A percentile compares a stretch with the other conserved stretches of the same genome.
phyloP scores from a whole-genome alignment of 2,888 invertebrate species.

The Hyposoter dolosus region DNA sequence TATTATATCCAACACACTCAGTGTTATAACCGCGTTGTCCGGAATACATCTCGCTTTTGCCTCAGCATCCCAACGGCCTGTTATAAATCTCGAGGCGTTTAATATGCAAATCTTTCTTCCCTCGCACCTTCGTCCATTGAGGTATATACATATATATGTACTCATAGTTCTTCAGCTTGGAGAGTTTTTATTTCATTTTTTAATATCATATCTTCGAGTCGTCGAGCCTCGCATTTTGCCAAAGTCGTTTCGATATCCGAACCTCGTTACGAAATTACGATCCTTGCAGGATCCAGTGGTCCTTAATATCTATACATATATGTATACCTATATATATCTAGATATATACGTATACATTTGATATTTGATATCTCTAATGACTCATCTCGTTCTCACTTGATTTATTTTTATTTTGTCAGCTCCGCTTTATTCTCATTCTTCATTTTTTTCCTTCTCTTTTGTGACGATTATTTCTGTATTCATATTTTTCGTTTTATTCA shows the following conservation, averaged over 20 bases:
- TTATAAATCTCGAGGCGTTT: slow-evolving; percentile 85
- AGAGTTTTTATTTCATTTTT: slow-evolving; percentile 51
- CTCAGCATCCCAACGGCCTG: slow-evolving; percentile 70
- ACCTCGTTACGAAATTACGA: slow-evolving; percentile 66
- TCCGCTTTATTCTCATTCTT: slow-evolving; percentile 24
- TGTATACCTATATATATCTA: not conserved
- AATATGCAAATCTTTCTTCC: slow-evolving; percentile 83
- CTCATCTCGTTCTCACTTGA: slow-evolving; percentile 32
- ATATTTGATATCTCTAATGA: slow-evolving; percentile 64
- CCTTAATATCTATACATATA: not conserved
- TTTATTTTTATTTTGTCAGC: slow-evolving; percentile 15
- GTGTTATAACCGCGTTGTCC: slow-evolving; percentile 44
- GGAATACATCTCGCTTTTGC: slow-evolving; percentile 32
- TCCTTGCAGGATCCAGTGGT: slow-evolving; percentile 32
- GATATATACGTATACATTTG: slow-evolving; percentile 11
- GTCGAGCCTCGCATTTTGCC: slow-evolving; percentile 47
- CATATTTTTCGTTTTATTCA: slow-evolving; percentile 1
- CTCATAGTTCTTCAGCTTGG: slow-evolving; percentile 36
- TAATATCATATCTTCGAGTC: slow-evolving; percentile 61
- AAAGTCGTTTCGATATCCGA: slow-evolving; percentile 57
- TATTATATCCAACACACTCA: slow-evolving; percentile 43
- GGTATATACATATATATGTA: slow-evolving; percentile 22
- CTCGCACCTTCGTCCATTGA: slow-evolving; percentile 58
- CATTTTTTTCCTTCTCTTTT: not conserved
- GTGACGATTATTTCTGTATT: slow-evolving; percentile 25